Evolutionary conservation across 1,140 invertebrate species (phyloP).

Genomic region (Lepidotrigona ventralis): DNA sequence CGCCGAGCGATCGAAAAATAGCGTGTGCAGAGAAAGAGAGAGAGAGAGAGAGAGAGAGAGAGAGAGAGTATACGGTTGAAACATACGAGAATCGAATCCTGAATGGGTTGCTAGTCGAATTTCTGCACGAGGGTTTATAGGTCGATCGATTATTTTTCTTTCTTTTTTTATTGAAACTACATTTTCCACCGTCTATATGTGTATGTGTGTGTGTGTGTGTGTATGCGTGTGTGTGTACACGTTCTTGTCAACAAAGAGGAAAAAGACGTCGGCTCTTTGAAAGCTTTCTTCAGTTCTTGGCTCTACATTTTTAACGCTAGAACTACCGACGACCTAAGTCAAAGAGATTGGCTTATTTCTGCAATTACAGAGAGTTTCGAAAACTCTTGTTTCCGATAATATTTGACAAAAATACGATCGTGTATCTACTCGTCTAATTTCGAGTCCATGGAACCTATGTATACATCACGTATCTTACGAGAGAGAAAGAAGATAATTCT

Average conservation of each 20-base stretch:
- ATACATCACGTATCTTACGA: too few relatives aligned
- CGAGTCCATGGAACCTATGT: too few relatives aligned
- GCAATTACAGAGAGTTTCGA: neutral
- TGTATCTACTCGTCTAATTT: too few relatives aligned
- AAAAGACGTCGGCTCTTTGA: neutral
- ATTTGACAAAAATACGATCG: neutral
- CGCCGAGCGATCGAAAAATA: neutral
- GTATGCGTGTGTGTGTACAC: neutral
- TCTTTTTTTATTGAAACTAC: neutral
- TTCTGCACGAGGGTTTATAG: constrained; percentile 43
- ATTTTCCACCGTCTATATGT: neutral
- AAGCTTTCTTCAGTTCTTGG: neutral
- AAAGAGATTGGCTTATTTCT: neutral
- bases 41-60: neutral
- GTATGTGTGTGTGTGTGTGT: neutral
- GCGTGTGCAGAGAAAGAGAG: neutral
- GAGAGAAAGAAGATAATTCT: neutral
- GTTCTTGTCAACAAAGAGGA: neutral
- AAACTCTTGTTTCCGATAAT: neutral
- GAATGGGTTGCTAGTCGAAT: constrained; percentile 51
- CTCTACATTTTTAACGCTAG: neutral
- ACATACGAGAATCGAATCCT: constrained; percentile 22
- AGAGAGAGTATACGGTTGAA: neutral
- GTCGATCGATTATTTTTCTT: constrained; percentile 21
- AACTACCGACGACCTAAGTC: neutral